Percentiles rank a stretch among this genome's conserved stretches.
Conservation (phyloP, 92 coral and sea anemone genomes). For the Bergia sp. region DNA sequence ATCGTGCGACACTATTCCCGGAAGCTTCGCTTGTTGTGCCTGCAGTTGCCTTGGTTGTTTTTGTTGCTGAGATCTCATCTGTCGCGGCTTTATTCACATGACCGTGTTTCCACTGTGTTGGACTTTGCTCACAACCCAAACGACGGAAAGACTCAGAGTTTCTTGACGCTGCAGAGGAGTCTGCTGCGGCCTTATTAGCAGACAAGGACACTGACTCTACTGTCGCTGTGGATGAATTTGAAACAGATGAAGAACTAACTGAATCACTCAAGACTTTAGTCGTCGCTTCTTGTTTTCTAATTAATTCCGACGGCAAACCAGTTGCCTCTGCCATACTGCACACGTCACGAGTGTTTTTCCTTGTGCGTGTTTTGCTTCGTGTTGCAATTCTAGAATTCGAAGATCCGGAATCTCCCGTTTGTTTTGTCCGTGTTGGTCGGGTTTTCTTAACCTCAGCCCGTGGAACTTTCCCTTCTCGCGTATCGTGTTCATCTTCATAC, state of each 20-base stretch:
- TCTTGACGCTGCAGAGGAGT: background rate
- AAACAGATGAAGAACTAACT: background rate
- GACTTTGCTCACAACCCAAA: background rate
- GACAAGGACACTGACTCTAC: background rate
- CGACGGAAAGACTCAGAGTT: background rate
- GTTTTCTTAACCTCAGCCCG: background rate
- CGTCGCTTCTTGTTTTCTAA: background rate
- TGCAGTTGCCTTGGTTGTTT: background rate
- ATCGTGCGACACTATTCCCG: background rate
- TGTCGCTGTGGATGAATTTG: background rate
- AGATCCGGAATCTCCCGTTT: background rate
- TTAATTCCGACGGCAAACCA: background rate
- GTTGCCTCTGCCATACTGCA: background rate
- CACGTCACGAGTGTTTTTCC: background rate
- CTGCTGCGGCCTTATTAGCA: background rate
- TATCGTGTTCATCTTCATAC: background rate
- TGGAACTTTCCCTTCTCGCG: background rate
- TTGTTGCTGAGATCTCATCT: background rate
- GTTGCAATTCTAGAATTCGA: background rate
- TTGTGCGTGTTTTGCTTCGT: constrained; percentile 20
- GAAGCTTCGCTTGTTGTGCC: background rate
- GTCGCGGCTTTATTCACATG: background rate
- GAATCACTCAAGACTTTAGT: background rate
- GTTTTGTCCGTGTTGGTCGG: background rate
- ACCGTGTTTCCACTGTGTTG: background rate